A percentile compares a stretch with the other conserved stretches of the same genome.
Evolutionary conservation across 1,140 invertebrate genomes (phyloP).

Genomic region (Drosophila nasuta): DNA sequence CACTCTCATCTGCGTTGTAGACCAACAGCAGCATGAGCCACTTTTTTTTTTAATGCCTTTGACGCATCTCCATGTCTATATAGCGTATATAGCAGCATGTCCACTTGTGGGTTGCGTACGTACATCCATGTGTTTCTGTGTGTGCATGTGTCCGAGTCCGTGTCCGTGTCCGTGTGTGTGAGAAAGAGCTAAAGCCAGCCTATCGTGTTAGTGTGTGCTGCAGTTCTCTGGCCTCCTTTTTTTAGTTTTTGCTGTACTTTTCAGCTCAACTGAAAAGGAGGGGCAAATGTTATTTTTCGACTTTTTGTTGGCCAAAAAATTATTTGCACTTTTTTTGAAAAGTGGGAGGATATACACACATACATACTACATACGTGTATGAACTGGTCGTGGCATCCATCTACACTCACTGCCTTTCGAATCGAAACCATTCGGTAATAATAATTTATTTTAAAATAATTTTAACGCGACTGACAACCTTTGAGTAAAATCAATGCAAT

Average conservation of each 20-base stretch:
- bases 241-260: slow-evolving; percentile 30
- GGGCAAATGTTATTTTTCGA: slow-evolving; percentile 45
- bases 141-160: slow-evolving; percentile 27
- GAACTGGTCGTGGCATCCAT: background rate
- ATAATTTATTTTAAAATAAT: slow-evolving; percentile 63
- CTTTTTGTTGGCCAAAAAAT: slow-evolving; percentile 63
- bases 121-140: slow-evolving; percentile 6
- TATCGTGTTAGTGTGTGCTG: slow-evolving; percentile 79
- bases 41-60: slow-evolving; percentile 58
- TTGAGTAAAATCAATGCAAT: slow-evolving; percentile 16
- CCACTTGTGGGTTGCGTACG: slow-evolving; percentile 30
- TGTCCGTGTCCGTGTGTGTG: slow-evolving; percentile 42
- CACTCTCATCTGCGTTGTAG: slow-evolving; percentile 71
- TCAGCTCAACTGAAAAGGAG: slow-evolving; percentile 25
- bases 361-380: background rate
- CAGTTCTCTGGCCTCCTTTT: slow-evolving; percentile 44
- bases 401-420: slow-evolving; percentile 10
- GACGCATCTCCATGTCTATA: slow-evolving; percentile 51
- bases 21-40: slow-evolving; percentile 52
- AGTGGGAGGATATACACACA: slow-evolving; percentile 1
- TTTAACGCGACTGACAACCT: slow-evolving; percentile 9
- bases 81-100: slow-evolving; percentile 41
- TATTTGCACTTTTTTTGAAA: slow-evolving; percentile 60
- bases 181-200: slow-evolving; percentile 57
- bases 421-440: slow-evolving; percentile 1